Conservation (phyloP, 2,888 invertebrate genomes). For the Xylota sylvarum region DNA sequence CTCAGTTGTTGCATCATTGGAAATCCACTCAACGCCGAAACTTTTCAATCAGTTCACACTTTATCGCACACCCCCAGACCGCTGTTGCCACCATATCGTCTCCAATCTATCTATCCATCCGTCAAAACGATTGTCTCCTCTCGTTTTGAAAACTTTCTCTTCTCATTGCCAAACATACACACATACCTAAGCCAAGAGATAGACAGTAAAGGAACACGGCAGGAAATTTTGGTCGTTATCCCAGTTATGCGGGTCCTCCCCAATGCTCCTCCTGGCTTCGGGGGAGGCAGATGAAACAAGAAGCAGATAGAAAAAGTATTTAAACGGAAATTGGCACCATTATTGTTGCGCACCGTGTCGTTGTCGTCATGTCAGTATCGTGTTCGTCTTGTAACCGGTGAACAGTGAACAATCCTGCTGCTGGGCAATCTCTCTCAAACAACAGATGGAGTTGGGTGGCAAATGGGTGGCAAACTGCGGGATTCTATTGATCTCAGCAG, state of each 20-base stretch:
- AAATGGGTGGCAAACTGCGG: conserved; percentile 64
- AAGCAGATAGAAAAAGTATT: conserved; percentile 75
- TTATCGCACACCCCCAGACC: conserved; percentile 38
- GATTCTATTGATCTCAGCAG: conserved; percentile 69
- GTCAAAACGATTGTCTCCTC: conserved; percentile 76
- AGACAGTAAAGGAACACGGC: conserved; percentile 6
- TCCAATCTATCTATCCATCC: conserved; percentile 73
- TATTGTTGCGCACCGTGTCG: conserved; percentile 76
- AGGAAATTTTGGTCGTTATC: conserved; percentile 75
- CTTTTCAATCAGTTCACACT: conserved; percentile 76
- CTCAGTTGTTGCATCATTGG: conserved; percentile 66
- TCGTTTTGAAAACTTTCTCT: conserved; percentile 75
- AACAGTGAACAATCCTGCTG: conserved; percentile 64
- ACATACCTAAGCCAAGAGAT: conserved; percentile 7
- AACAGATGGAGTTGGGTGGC: neutral
- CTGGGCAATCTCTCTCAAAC: conserved; percentile 65
- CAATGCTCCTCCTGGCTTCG: neutral
- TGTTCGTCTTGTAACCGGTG: conserved; percentile 68
- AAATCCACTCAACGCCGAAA: conserved; percentile 75
- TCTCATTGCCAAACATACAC: conserved; percentile 42
- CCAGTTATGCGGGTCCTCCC: conserved; percentile 61
- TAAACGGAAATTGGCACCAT: conserved; percentile 78
- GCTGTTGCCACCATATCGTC: conserved; percentile 35
- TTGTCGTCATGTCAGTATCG: conserved; percentile 58
- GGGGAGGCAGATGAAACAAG: conserved; percentile 49